These are phyloP conservation scores for Ambastaia sidthimunki DNA, from an alignment of 2,797 vertebrate species.

Conservation along the genomic window DNA sequence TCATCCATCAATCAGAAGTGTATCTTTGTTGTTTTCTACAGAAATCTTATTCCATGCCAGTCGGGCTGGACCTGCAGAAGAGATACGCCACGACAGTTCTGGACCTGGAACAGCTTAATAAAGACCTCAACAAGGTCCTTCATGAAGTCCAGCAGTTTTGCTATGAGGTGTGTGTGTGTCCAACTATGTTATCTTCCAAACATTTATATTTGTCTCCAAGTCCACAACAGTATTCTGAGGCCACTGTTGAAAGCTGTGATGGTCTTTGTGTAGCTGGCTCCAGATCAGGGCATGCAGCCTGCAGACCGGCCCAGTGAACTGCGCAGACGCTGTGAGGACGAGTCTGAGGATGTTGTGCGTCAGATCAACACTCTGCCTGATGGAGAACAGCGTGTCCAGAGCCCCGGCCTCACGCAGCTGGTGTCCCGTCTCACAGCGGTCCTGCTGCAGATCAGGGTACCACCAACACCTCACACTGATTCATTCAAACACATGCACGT, in stretches of 20 bases:
- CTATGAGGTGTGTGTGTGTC: slow-evolving; percentile 87
- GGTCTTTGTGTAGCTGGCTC: slow-evolving; percentile 83
- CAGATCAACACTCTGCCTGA: slow-evolving; percentile 80
- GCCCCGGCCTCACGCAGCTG: slow-evolving; percentile 87
- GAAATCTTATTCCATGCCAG: slow-evolving; percentile 96
- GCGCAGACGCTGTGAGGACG: slow-evolving; percentile 89
- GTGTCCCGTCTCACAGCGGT: slow-evolving; percentile 93
- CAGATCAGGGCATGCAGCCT: slow-evolving; percentile 94
- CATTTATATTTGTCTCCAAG: not conserved
- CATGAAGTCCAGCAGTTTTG: slow-evolving; percentile 97
- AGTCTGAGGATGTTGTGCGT: slow-evolving; percentile 91
- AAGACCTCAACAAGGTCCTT: slow-evolving; percentile 96
- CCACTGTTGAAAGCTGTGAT: not conserved
- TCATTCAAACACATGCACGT: not conserved
- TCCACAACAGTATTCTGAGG: not conserved
- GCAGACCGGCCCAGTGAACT: slow-evolving; percentile 92
- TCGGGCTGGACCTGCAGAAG: slow-evolving; percentile 93
- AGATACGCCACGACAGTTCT: slow-evolving; percentile 95
- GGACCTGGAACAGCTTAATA: slow-evolving; percentile 96
- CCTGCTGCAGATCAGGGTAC: slow-evolving; percentile 95
- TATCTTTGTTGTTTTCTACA: slow-evolving; percentile 64
- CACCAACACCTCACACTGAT: not conserved
- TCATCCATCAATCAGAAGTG: not conserved
- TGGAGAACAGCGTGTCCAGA: slow-evolving; percentile 85
- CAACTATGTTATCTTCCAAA: too few species aligned